Base-by-base conservation (phyloP, 2,113 vertebrate genomes). In the Amia ocellicauda region DNA sequence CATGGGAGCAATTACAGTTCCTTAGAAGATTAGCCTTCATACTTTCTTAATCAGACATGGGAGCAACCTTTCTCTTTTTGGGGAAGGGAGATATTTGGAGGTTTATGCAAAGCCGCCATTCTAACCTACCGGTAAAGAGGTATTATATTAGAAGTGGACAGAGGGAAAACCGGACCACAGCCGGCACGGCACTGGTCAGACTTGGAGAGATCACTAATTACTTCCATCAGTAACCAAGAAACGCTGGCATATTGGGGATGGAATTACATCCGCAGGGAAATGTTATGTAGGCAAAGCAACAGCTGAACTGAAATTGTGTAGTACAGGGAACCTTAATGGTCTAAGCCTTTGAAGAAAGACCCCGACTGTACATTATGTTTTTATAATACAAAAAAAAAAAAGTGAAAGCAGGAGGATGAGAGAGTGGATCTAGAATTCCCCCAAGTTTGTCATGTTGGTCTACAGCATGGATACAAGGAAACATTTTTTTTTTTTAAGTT, bases 371-470 rank as follows among this genome's bases (percentile, higher is more conserved):
- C 52, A 57, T 62, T 56, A 58, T 76, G 71, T 73, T 73, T 59
- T 71, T 69, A n/a, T n/a, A n/a, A n/a, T n/a, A n/a, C n/a, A n/a
- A n/a, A n/a, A 73, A 76, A 73, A 69, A 71, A 76, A 76, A 69
- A 8, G 60, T 63, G 62, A 67, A 66, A 53, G 54, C 13, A 31
- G 56, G 61, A 58, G 60, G 60, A 67, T 61, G 52, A 54, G 40
- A 50, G 60, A 53, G 62, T 26, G 1, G n/a, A 57, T 42, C 45
- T 42, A 7, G 28, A 58, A 36, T 43, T 67, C 59, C 56, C 66
- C 31, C 9, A 31, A 67, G 68, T 16, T 60, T 55, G 23, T 17
- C 57, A 50, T 62, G 19, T 52, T 23, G 45, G 19, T 50, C 59
- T 19, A 49, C 17, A 16, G 17, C 60, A 64, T 63, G 69, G 66